Evolutionary conservation across 2,888 invertebrate species (phyloP).

Genomic region (Zygothrica quintamaculata): DNA sequence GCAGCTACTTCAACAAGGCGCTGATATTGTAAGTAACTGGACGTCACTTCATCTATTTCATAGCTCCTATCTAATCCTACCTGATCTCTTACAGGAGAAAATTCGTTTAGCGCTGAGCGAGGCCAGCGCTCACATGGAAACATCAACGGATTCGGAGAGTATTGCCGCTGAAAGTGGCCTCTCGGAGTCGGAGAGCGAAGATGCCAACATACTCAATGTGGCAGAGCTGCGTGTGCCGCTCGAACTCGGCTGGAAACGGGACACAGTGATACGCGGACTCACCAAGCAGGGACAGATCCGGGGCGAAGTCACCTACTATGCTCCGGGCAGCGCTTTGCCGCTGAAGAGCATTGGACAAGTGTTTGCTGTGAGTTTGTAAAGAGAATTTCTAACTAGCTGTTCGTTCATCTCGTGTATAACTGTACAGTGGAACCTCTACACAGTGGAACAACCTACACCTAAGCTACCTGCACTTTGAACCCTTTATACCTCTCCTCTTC

Average conservation of each 20-base stretch:
- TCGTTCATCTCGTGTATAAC: not conserved
- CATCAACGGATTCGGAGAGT: constrained; percentile 87
- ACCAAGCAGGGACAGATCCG: constrained; percentile 94
- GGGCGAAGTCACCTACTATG: constrained; percentile 96
- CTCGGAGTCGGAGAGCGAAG: constrained; percentile 87
- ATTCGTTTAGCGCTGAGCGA: constrained; percentile 86
- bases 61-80: not conserved
- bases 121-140: constrained; percentile 86
- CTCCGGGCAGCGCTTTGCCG: constrained; percentile 87
- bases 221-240: constrained; percentile 88
- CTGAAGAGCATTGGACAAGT: constrained; percentile 88
- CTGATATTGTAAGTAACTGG: constrained; percentile 84
- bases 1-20: constrained; percentile 85
- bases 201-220: constrained; percentile 85
- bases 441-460: not conserved
- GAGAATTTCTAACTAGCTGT: constrained; percentile 49
- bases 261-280: constrained; percentile 94
- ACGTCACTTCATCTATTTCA: not conserved
- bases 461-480: too few species aligned
- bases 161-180: constrained; percentile 86
- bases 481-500: too few species aligned
- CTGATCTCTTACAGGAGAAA: constrained; percentile 85
- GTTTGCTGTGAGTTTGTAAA: constrained; percentile 86
- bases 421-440: not conserved
- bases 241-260: constrained; percentile 95